Percentiles rank a stretch among this genome's conserved stretches.
phyloP scores from a whole-genome alignment of 2,888 invertebrate species.

The Melieria crassipennis region DNA sequence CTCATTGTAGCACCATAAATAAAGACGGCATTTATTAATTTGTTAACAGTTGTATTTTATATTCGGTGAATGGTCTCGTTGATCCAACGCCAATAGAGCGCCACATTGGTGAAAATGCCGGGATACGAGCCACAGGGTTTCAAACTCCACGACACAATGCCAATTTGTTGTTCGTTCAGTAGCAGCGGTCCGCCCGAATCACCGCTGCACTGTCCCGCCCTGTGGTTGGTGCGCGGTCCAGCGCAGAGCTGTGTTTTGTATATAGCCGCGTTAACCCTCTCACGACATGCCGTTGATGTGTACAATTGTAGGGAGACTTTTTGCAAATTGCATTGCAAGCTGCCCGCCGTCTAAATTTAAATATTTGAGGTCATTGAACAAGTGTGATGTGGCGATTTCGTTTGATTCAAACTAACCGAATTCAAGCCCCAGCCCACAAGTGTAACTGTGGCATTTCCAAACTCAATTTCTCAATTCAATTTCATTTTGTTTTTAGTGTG shows the following conservation, averaged over 20 bases:
- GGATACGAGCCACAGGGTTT: conserved; percentile 41
- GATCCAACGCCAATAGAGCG: conserved; percentile 36
- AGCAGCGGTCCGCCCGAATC: conserved; percentile 43
- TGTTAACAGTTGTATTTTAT: conserved; percentile 10
- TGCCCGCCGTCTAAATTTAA: conserved; percentile 34
- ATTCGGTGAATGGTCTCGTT: not conserved
- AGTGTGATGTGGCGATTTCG: not conserved
- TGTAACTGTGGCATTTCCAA: not conserved
- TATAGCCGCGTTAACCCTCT: conserved; percentile 28
- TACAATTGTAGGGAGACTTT: conserved; percentile 34
- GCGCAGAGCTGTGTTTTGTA: conserved; percentile 40
- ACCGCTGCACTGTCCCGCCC: conserved; percentile 41
- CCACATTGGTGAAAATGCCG: conserved; percentile 41
- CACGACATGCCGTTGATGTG: conserved; percentile 27
- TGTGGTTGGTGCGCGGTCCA: not conserved
- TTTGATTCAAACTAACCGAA: conserved; percentile 28
- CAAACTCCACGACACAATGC: conserved; percentile 44
- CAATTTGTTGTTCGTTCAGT: conserved; percentile 36
- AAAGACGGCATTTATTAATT: conserved; percentile 42
- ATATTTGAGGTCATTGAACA: not conserved
- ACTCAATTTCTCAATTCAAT: no score
- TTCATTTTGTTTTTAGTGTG: no score
- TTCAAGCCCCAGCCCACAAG: conserved; percentile 42
- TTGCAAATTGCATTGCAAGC: conserved; percentile 30
- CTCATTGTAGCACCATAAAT: conserved; percentile 6